Base-by-base conservation (phyloP, 2,113 vertebrate genomes). In the Bolborhynchus lineola region DNA sequence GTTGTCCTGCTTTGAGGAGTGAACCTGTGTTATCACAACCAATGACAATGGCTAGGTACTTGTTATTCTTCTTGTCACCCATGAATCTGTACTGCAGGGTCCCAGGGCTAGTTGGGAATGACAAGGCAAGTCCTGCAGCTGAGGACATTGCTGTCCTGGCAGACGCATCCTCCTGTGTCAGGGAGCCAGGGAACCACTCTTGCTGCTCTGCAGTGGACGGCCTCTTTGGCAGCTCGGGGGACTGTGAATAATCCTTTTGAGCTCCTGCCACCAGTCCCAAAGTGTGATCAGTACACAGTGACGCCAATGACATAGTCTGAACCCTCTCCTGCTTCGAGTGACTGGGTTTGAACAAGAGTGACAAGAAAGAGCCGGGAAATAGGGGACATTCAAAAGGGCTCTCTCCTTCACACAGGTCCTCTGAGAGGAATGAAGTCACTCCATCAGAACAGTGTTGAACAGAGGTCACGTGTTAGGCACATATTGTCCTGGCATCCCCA, bases 231-330 rank as follows among this genome's bases (percentile, higher is more conserved):
- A 95, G 89, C 91, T 89, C 2, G 0, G 72, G 39, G 23, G 41
- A 93, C 76, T 90, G 71, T 95, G 93, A 96, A 96, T 95, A 96
- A 96, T 95, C 47, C 86, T 93, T 90, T 93, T 96, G 92, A 94
- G 90, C 55, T 95, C 47, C 65, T 86, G 90, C 92, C 93, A 92
- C 60, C 69, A 83, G 44, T 78, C 57, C 60, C 80, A 24, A 86
- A 86, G 53, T 82, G 74, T 84, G 82, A 88, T 92, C 92, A 82
- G 80, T 68, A 63, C 4, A 13, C 29, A 69, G 20, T 79, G 88
- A 96, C 2, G 21, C 69, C 86, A 90, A 0, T 55, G 68, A 50
- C 79, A 65, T 11, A 75, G 50, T 25, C 85, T 86, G 88, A 93
- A 77, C 69, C 85, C 39, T 81, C 79, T 74, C 42, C 70, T 7